Conservation (phyloP, 1,140 invertebrate species). For the Myzus persicae region DNA sequence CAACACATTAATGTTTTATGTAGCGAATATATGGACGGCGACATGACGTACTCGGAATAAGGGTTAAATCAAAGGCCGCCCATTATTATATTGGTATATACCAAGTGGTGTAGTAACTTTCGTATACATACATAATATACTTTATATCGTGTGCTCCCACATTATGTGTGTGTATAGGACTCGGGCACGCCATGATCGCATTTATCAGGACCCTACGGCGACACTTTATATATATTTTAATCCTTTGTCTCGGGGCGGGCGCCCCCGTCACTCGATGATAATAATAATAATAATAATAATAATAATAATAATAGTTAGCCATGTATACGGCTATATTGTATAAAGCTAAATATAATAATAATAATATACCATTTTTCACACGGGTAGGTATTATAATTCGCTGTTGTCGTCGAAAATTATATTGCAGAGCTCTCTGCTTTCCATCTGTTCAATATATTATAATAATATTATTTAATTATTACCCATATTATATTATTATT, state of each 20-base stretch:
- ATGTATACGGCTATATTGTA: not conserved
- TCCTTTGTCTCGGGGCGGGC: not conserved
- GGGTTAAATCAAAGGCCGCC: not conserved
- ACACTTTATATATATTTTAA: not conserved
- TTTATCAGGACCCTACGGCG: not conserved
- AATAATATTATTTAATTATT: too few species aligned
- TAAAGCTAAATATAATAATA: not conserved
- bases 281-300: not conserved
- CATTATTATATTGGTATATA: not conserved
- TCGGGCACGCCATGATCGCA: not conserved
- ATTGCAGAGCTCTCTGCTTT: not conserved
- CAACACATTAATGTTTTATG: too few species aligned
- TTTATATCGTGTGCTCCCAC: not conserved
- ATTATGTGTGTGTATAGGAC: not conserved
- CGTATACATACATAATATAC: not conserved
- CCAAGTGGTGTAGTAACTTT: not conserved
- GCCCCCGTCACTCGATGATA: not conserved
- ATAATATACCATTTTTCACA: too few species aligned
- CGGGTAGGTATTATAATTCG: too few species aligned
- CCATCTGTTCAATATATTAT: not conserved
- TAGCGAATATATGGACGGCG: not conserved
- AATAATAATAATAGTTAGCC: not conserved
- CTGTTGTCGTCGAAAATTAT: not conserved
- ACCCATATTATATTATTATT: too few species aligned
- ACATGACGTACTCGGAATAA: not conserved